Evolutionary conservation across 2,888 invertebrate genomes (phyloP).

Genomic region (Artemia sinica): DNA sequence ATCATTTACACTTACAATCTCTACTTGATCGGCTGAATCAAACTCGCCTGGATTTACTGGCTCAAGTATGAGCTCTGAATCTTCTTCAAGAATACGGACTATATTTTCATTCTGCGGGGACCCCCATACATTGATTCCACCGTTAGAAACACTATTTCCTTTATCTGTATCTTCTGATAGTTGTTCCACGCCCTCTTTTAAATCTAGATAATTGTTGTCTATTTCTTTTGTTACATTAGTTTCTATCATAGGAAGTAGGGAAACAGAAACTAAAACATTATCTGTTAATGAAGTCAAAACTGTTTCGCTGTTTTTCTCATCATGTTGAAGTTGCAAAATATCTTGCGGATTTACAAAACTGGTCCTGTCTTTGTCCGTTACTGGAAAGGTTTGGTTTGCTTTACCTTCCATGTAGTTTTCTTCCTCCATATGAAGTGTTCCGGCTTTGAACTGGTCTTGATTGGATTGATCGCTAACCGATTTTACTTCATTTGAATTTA

Average conservation of each 20-base stretch:
- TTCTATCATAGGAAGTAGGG: neutral
- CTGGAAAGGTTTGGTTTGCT: neutral
- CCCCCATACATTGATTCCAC: conserved; percentile 18
- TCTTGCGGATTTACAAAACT: neutral
- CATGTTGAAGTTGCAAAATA: neutral
- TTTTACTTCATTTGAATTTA: neutral
- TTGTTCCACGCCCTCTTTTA: conserved; percentile 19
- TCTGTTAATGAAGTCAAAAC: neutral
- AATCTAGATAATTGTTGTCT: conserved; percentile 32
- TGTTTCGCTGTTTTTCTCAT: neutral
- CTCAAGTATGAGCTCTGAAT: conserved; percentile 24
- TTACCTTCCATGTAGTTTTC: neutral
- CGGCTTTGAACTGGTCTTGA: neutral
- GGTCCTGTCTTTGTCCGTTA: neutral
- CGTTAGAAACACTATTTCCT: conserved; percentile 22
- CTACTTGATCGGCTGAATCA: neutral
- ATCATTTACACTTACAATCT: conserved; percentile 15
- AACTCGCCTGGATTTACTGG: conserved; percentile 23
- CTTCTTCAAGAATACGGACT: conserved; percentile 21
- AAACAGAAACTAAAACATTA: neutral
- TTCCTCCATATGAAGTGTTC: neutral
- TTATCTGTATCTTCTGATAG: conserved; percentile 24
- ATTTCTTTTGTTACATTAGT: neutral
- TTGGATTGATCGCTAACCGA: neutral
- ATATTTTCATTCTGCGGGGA: conserved; percentile 21